Conservation (phyloP, 2,888 invertebrate genomes). For the Anarsia innoxiella region DNA sequence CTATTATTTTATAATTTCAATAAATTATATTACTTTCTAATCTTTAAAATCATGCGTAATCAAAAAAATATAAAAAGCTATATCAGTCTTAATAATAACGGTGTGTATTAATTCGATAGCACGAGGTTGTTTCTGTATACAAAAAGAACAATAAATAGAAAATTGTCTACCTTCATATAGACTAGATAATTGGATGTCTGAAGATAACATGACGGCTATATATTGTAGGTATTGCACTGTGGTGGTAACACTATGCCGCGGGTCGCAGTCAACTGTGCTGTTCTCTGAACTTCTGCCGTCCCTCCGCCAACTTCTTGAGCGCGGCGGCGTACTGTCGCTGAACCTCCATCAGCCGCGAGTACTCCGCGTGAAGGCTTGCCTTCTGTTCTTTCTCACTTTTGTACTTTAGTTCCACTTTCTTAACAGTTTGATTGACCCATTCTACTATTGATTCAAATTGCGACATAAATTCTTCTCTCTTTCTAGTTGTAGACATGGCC, state of each 20-base stretch:
- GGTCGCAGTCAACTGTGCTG: slow-evolving; percentile 13
- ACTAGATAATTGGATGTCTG: slow-evolving; percentile 26
- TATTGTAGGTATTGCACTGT: slow-evolving; percentile 12
- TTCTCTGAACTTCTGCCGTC: slow-evolving; percentile 40
- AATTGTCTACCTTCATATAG: slow-evolving; percentile 20
- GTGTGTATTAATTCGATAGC: slow-evolving; percentile 14
- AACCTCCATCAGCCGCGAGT: slow-evolving; percentile 57
- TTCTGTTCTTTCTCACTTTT: slow-evolving; percentile 54
- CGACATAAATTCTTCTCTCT: slow-evolving; percentile 91
- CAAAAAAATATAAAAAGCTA: slow-evolving; percentile 34
- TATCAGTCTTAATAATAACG: slow-evolving; percentile 47
- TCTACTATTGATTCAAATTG: slow-evolving; percentile 94
- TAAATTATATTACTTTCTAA: slow-evolving; percentile 18
- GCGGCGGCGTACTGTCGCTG: slow-evolving; percentile 66
- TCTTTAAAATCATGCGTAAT: slow-evolving; percentile 12
- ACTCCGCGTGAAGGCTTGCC: slow-evolving; percentile 46
- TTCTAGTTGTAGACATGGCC: slow-evolving; percentile 86
- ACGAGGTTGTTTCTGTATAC: slow-evolving; percentile 9
- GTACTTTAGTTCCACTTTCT: slow-evolving; percentile 80
- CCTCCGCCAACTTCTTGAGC: slow-evolving; percentile 53
- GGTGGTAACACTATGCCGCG: too few species aligned
- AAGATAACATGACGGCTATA: too few species aligned
- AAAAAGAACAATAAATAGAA: too few species aligned
- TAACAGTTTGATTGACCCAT: slow-evolving; percentile 89
- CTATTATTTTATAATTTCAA: slow-evolving; percentile 15